Conservation (phyloP, 2,888 invertebrate genomes). For the Barypeithes pellucidus region DNA sequence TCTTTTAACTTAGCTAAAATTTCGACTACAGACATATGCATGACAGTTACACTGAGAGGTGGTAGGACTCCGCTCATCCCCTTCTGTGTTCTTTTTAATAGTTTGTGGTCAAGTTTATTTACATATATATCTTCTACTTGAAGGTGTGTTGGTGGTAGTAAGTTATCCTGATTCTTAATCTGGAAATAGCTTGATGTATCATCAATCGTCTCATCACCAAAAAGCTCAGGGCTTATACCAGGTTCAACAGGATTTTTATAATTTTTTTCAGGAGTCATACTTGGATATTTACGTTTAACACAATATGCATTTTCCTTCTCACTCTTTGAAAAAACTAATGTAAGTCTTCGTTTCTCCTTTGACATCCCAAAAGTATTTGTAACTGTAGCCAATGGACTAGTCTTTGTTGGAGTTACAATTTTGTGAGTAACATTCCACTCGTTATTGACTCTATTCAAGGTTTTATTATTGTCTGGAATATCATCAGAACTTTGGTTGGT, state of each 20-base stretch:
- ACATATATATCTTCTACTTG: conserved; percentile 59
- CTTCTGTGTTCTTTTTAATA: conserved; percentile 72
- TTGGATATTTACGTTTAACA: conserved; percentile 57
- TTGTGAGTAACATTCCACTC: neutral
- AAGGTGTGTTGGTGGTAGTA: conserved; percentile 12
- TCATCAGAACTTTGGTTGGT: neutral
- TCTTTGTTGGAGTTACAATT: conserved; percentile 24
- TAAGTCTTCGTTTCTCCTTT: conserved; percentile 49
- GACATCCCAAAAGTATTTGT: conserved; percentile 35
- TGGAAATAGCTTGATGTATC: conserved; percentile 36
- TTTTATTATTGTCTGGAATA: neutral
- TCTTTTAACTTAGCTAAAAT: conserved; percentile 73
- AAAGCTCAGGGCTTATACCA: conserved; percentile 75
- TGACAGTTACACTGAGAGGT: conserved; percentile 82
- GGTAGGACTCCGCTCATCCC: conserved; percentile 81
- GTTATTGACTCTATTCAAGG: too few relatives aligned
- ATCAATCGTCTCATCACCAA: conserved; percentile 71
- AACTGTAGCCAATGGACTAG: neutral
- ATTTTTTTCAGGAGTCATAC: conserved; percentile 63
- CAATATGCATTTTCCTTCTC: conserved; percentile 59
- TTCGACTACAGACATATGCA: conserved; percentile 78
- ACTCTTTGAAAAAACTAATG: conserved; percentile 58
- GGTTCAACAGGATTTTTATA: conserved; percentile 59
- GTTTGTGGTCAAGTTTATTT: conserved; percentile 66
- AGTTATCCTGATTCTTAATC: conserved; percentile 11